Evolutionary conservation across 2,888 invertebrate genomes (phyloP).

Genomic region (Proisotoma minuta): DNA sequence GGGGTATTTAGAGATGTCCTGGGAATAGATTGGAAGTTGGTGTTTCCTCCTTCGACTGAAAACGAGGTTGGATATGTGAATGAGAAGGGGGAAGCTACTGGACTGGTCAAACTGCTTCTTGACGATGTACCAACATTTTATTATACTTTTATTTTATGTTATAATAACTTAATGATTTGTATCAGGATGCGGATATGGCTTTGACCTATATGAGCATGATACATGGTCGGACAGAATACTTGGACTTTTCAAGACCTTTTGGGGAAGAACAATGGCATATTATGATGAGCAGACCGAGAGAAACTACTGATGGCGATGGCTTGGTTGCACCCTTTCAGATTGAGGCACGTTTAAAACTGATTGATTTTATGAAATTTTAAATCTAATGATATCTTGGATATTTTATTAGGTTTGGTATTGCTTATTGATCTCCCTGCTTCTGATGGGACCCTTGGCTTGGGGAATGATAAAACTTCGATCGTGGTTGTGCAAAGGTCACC

Average conservation of each 20-base stretch:
- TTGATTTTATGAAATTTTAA: background rate
- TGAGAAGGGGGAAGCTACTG: constrained; percentile 50
- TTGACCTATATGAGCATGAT: constrained; percentile 71
- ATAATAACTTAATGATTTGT: constrained; percentile 35
- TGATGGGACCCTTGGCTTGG: constrained; percentile 74
- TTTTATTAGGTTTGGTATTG: constrained; percentile 60
- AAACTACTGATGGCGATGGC: constrained; percentile 77
- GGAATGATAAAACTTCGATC: constrained; percentile 57
- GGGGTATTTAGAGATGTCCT: constrained; percentile 64
- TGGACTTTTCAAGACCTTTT: constrained; percentile 61
- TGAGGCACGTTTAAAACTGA: constrained; percentile 54
- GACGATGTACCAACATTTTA: constrained; percentile 54
- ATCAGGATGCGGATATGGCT: constrained; percentile 70
- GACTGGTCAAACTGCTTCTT: constrained; percentile 63
- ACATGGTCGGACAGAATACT: constrained; percentile 56
- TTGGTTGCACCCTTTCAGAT: constrained; percentile 73
- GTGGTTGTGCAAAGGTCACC: constrained; percentile 59
- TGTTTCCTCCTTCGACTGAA: constrained; percentile 56
- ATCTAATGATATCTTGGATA: background rate
- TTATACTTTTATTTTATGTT: background rate
- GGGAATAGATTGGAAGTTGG: constrained; percentile 69
- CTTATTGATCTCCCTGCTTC: constrained; percentile 65
- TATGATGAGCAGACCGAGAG: constrained; percentile 71
- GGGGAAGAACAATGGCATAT: constrained; percentile 75
- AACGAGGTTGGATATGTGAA: constrained; percentile 59